phyloP scores from a whole-genome alignment of 2,113 vertebrate genomes.

The Anarhynchus alexandrinus region DNA sequence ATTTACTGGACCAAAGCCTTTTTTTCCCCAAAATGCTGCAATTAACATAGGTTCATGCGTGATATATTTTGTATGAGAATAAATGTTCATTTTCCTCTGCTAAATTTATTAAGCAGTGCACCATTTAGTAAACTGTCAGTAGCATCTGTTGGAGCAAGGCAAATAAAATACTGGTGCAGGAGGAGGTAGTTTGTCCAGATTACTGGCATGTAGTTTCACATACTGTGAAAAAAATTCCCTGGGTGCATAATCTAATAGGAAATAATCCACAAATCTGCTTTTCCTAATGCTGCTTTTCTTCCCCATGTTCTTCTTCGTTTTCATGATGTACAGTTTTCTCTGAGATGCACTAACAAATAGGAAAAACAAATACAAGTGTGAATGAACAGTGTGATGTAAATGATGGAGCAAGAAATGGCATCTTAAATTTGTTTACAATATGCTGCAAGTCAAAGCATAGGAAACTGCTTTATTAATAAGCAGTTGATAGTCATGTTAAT shows the following conservation, averaged over 20 bases:
- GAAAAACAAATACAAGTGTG: slow-evolving; percentile 24
- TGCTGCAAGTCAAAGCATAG: slow-evolving; percentile 46
- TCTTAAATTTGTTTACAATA: slow-evolving; percentile 36
- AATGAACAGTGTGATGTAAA: slow-evolving; percentile 47
- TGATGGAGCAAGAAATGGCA: slow-evolving; percentile 36
- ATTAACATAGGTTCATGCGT: neutral
- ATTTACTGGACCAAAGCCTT: neutral
- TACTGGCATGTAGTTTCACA: neutral
- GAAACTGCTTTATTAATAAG: slow-evolving; percentile 41
- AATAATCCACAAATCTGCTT: neutral
- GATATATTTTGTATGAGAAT: slow-evolving; percentile 18
- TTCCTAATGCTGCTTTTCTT: neutral
- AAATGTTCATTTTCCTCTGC: neutral
- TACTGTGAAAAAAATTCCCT: neutral
- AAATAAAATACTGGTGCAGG: neutral
- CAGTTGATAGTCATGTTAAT: slow-evolving; percentile 52
- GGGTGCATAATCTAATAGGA: neutral
- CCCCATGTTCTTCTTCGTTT: neutral
- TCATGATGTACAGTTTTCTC: neutral
- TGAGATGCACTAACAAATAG: neutral
- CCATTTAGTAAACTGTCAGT: slow-evolving; percentile 30
- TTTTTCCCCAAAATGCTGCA: neutral
- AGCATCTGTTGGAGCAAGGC: slow-evolving; percentile 22
- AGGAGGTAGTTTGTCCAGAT: neutral
- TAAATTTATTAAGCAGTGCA: neutral